These are phyloP conservation scores for Myrmecobius fasciatus DNA, from an alignment of 2,113 vertebrate species.

Conservation along the genomic window DNA sequence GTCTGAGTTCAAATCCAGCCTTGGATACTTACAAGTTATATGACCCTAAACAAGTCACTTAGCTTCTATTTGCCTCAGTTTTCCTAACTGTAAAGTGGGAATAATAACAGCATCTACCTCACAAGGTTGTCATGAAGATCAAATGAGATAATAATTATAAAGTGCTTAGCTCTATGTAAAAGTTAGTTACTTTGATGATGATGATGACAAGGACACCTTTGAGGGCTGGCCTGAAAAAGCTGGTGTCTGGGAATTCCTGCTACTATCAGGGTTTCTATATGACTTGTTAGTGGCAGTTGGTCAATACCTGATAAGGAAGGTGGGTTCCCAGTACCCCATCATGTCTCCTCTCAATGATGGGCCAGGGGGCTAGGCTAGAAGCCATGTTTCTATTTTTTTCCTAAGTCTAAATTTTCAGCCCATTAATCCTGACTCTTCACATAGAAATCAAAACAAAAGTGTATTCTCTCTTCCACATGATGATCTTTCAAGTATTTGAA, in stretches of 20 bases:
- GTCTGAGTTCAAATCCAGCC: not conserved
- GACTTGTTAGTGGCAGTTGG: not conserved
- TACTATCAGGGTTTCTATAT: no score
- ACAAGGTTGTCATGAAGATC: not conserved
- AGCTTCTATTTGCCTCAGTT: not conserved
- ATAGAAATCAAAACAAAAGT: not conserved
- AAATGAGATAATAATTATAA: not conserved
- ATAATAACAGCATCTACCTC: not conserved
- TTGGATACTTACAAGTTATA: not conserved
- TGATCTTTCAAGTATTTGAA: not conserved
- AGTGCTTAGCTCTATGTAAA: not conserved
- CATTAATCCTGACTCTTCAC: not conserved
- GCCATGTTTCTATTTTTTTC: not conserved
- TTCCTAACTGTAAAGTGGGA: not conserved
- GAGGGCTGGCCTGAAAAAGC: not conserved
- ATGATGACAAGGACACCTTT: not conserved
- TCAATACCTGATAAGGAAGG: not conserved
- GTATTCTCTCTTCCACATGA: not conserved
- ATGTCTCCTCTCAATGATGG: not conserved
- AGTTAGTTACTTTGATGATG: not conserved
- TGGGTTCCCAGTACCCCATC: not conserved
- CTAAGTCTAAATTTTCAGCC: not conserved
- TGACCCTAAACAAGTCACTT: not conserved
- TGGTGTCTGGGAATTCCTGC: not conserved
- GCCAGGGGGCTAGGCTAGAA: not conserved